Base-by-base conservation (phyloP, 2,888 invertebrate genomes). In the Odontocerum albicorne region DNA sequence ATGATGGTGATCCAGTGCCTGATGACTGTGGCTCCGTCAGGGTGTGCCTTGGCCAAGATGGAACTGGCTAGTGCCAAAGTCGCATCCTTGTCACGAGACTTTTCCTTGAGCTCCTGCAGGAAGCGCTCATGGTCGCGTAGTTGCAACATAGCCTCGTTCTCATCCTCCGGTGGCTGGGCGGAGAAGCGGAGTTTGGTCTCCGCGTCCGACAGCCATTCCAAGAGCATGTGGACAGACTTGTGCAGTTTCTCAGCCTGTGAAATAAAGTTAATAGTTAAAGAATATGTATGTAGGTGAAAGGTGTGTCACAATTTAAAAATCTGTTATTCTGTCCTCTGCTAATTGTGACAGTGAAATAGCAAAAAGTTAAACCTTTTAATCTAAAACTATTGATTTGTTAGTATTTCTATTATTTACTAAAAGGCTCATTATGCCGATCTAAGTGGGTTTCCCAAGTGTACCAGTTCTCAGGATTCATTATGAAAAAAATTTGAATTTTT, bases 1-100 rank as follows among this genome's bases (percentile, higher is more conserved):
- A 98, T 92, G 60, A 98, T 96, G 22, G 95, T 94, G 62, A 97
- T 90, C 97, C 97, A 98, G 75, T 98, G 96, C 69, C 96, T 96
- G 69, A 99, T 92, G n/a, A 97, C 93, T 13, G 90, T 86, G n/a
- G 94, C 90, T 0, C 96, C 96, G 68, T 97, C 96, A 0, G 96
- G 96, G 75, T 99, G 97, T n/a, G 96, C 92, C 68, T 92, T 91
- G 62, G 85, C 84, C 52, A 97, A 81, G 63, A 99, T 95, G 31
- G 85, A 83, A 67, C 92, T 90, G 0, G 97, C 97, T 49, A 96
- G 82, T 19, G 87, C 81, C 55, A 97, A 82, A 0, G 96, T 96
- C 59, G 86, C 83, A 66, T 91, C 87, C 73, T 96, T 94, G 66
- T 94, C 93, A 1, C 80, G 72, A 71, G 93, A 92, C 66, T 96